Evolutionary conservation across 2,113 vertebrate genomes (phyloP).

Genomic region (Gallinago media): DNA sequence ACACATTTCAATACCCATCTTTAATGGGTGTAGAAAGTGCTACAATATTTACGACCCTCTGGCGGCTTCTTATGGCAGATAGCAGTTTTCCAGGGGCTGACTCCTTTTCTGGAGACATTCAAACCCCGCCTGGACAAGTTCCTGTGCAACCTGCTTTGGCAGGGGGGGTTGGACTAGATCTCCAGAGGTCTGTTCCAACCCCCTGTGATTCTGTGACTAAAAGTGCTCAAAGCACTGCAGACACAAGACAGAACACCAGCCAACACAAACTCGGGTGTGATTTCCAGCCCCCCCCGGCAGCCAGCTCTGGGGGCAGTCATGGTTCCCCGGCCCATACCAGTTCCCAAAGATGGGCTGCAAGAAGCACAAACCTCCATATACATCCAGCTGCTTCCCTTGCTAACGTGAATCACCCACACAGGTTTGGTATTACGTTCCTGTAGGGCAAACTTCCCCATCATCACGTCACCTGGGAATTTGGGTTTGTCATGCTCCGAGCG

Average conservation of each 20-base stretch:
- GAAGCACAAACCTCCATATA: not conserved
- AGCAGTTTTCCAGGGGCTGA: not conserved
- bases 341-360: not conserved
- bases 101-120: too few species aligned
- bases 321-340: not conserved
- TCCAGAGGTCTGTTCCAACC: too few species aligned
- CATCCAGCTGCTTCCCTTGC: not conserved
- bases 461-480: not conserved
- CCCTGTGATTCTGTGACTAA: too few species aligned
- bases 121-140: too few species aligned
- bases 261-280: accelerated
- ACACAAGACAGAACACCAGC: not conserved
- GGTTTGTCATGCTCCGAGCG: not conserved
- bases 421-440: not conserved
- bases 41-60: not conserved
- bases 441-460: too few species aligned
- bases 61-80: not conserved
- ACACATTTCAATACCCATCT: not conserved
- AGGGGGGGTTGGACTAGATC: too few species aligned
- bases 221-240: not conserved
- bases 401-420: accelerated
- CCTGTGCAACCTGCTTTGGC: too few species aligned
- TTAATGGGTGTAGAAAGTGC: not conserved
- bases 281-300: not conserved
- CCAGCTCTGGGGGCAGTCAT: accelerated